Conservation (phyloP, 2,113 vertebrate species). For the Clarias macrocephalus region DNA sequence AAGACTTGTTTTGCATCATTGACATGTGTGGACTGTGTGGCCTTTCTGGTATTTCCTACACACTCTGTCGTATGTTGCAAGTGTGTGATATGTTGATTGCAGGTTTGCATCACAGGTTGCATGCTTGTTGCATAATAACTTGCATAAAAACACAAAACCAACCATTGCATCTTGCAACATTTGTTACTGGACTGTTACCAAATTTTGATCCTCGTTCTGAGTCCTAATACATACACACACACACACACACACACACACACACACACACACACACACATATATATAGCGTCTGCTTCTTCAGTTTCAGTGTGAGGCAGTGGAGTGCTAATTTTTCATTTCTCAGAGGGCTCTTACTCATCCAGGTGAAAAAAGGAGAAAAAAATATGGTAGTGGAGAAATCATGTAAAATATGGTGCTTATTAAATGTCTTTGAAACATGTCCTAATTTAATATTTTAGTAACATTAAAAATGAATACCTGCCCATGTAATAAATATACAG, state of each 20-base stretch:
- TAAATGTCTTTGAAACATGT: background rate
- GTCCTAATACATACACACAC: background rate
- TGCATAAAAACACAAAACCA: background rate
- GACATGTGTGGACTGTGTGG: background rate
- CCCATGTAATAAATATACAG: too few relatives aligned
- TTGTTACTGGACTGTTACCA: background rate
- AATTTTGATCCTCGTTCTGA: background rate
- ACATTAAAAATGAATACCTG: too few relatives aligned
- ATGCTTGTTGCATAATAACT: conserved; percentile 4
- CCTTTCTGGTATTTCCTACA: background rate
- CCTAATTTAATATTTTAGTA: too few relatives aligned
- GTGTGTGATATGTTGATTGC: background rate
- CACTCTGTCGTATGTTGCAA: conserved; percentile 19
- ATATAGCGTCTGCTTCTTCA: background rate
- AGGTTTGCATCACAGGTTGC: conserved; percentile 18
- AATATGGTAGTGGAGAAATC: background rate
- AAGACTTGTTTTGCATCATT: conserved; percentile 19
- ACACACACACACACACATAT: too few relatives aligned
- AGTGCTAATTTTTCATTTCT: background rate
- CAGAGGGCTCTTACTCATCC: background rate
- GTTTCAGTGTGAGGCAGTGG: background rate
- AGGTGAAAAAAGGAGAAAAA: background rate
- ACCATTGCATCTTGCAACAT: background rate
- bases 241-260: too few relatives aligned
- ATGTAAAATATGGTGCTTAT: background rate